Conservation (phyloP, 2,113 vertebrate species). For the Shinisaurus crocodilurus region DNA sequence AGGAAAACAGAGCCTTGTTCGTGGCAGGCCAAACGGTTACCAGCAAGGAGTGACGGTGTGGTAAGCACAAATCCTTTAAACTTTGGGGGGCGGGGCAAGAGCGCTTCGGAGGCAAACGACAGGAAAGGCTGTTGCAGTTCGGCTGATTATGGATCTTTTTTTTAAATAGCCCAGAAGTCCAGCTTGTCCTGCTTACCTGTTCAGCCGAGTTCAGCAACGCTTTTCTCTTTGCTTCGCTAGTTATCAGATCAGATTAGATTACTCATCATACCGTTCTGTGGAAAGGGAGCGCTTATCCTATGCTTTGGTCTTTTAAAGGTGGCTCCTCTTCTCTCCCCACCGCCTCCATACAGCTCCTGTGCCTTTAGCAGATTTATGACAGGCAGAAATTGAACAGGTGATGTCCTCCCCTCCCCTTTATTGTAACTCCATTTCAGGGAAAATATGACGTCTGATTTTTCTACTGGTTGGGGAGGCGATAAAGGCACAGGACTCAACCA, state of each 20-base stretch:
- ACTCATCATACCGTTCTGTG: background rate
- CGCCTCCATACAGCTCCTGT: background rate
- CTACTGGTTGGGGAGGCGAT: background rate
- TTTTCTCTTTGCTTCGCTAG: slow-evolving; percentile 39
- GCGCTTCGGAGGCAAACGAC: background rate
- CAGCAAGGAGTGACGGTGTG: slow-evolving; percentile 17
- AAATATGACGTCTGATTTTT: background rate
- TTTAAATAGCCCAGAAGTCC: background rate
- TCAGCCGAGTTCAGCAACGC: background rate
- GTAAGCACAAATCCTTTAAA: slow-evolving; percentile 31
- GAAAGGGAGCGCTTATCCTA: slow-evolving; percentile 2
- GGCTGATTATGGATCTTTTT: too few species aligned
- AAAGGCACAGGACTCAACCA: background rate
- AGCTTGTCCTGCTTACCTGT: background rate
- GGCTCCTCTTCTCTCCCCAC: background rate
- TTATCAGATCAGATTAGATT: slow-evolving; percentile 16
- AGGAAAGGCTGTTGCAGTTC: slow-evolving; percentile 5
- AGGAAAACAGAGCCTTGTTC: slow-evolving; percentile 18
- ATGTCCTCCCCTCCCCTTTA: too few species aligned
- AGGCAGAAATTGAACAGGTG: background rate
- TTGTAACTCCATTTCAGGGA: background rate
- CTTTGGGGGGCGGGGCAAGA: background rate
- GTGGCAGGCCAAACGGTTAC: slow-evolving; percentile 34
- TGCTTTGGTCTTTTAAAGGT: background rate
- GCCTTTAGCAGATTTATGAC: background rate